phyloP scores from a whole-genome alignment of 2,888 invertebrate species.

The Papilio elwesi region DNA sequence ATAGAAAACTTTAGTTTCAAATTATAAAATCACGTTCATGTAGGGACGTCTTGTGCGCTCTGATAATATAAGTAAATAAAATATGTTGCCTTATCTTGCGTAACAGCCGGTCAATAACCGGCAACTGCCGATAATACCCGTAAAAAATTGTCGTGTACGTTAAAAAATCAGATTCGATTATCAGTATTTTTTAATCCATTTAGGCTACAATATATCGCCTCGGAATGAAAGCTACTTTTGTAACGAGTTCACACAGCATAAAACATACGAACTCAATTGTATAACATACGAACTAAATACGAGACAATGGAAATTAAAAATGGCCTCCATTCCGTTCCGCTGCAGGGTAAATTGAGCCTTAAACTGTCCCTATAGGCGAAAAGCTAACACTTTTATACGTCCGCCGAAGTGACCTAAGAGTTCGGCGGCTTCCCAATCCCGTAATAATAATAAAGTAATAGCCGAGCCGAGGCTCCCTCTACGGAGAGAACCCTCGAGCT shows the following conservation, averaged over 20 bases:
- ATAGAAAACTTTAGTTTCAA: neutral
- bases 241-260: too few relatives aligned
- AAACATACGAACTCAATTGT: too few relatives aligned
- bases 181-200: neutral
- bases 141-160: conserved; percentile 4
- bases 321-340: too few relatives aligned
- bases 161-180: neutral
- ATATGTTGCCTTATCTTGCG: conserved; percentile 18
- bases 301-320: too few relatives aligned
- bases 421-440: too few relatives aligned
- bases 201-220: too few relatives aligned
- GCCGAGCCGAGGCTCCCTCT: too few relatives aligned
- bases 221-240: too few relatives aligned
- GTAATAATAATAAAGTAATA: too few relatives aligned
- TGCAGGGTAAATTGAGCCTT: neutral
- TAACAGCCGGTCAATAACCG: conserved; percentile 12
- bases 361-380: neutral
- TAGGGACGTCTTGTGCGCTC: neutral
- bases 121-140: neutral
- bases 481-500: too few relatives aligned
- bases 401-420: too few relatives aligned
- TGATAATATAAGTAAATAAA: conserved; percentile 16
- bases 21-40: neutral
- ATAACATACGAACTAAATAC: too few relatives aligned
- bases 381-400: neutral